Evolutionary conservation across 2,113 vertebrate genomes (phyloP).

Genomic region (Channa maculata): DNA sequence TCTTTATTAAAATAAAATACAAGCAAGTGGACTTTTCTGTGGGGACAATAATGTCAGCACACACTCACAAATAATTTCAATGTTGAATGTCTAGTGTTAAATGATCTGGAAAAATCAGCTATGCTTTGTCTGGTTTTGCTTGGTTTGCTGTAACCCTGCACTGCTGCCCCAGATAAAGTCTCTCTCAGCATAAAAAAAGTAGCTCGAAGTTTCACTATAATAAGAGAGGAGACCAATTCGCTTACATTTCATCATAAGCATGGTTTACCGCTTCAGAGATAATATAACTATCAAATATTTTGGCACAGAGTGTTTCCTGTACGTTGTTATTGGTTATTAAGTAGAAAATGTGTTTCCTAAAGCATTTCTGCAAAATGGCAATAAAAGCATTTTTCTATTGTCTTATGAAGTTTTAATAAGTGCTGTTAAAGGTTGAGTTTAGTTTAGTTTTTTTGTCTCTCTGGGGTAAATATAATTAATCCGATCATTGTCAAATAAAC

Average conservation of each 20-base stretch:
- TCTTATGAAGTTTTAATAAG: too few relatives aligned
- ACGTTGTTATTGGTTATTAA: neutral
- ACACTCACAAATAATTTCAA: neutral
- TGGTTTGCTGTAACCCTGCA: conserved; percentile 16
- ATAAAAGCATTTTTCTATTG: too few relatives aligned
- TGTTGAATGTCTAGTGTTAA: neutral
- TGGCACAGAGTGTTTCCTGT: neutral
- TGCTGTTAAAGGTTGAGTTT: too few relatives aligned
- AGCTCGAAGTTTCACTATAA: conserved; percentile 7
- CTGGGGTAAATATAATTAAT: neutral
- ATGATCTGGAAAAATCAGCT: conserved; percentile 1
- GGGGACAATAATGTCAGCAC: neutral
- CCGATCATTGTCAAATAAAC: neutral
- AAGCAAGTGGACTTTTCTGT: neutral
- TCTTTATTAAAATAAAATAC: neutral
- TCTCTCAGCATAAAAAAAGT: conserved; percentile 2
- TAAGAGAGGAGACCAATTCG: neutral
- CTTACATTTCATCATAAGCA: neutral
- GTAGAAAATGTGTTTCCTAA: neutral
- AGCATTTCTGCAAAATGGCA: too few relatives aligned
- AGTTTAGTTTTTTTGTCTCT: too few relatives aligned
- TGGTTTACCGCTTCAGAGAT: neutral
- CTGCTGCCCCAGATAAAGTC: conserved; percentile 16
- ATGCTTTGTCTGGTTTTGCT: conserved; percentile 1
- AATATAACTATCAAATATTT: neutral